Evolutionary conservation across 2,888 invertebrate genomes (phyloP), one percentile per base, ranked within the genome.

Genomic region (Orchesellides sinensis): DNA sequence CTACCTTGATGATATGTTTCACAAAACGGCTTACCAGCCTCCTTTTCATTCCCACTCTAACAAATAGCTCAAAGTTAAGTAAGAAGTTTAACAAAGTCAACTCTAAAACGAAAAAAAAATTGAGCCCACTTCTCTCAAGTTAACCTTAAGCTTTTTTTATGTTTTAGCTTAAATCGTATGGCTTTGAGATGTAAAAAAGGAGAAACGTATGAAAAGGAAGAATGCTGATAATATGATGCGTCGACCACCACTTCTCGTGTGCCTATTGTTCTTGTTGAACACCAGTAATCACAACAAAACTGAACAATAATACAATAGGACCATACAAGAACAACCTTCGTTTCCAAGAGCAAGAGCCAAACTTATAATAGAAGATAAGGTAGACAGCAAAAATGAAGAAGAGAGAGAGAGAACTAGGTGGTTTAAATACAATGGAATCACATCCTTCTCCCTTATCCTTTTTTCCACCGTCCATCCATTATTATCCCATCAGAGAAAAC

Each of bases 1-100:
- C 88, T 86, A 86, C 73, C 85, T 87, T 87, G 87, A 88, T 88
- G 87, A 88, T 87, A 88, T 61, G 86, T 87, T 87, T 87, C 84
- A 83, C 82, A 82, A 75, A 75, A 75, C 69, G 77, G 68, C 79
- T 75, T 54, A 49, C 84, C 86, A 84, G 79, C 84, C 86, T 84
- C 83, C 85, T 85, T 83, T 85, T 83, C 86, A 83, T 87, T 85
- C 83, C 84, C 86, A 84, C 85, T 84, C 82, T 80, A 84, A 84
- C 81, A 83, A 81, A 68, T 56, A 80, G 78, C 75, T 77, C 83
- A 80, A 74, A 81, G 77, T 80, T 70, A 74, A 80, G 80, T 80
- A 83, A 80, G 68, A 73, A 80, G 80, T 80, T 80, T 80, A 80
- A 74, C 81, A 74, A 82, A 82, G 75, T 82, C 82, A 82, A 82